Percentiles rank a stretch among this genome's conserved stretches.
phyloP scores from a whole-genome alignment of 1,140 invertebrate species.

The Lysiphlebus fabarum region DNA sequence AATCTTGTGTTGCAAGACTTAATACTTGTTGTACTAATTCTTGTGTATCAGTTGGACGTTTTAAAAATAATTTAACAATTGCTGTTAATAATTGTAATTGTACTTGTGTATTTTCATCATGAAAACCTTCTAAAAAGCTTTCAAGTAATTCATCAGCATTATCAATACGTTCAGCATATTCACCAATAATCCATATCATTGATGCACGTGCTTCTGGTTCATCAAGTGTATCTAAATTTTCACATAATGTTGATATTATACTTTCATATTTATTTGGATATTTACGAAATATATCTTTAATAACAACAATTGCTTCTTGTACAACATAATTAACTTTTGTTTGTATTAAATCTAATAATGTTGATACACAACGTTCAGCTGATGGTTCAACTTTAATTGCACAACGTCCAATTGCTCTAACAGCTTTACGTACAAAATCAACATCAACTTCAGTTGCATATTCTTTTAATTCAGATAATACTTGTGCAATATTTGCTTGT shows the following conservation, averaged over 20 bases:
- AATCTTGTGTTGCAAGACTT: conserved; percentile 93
- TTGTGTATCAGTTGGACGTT: conserved; percentile 96
- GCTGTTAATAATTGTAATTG: conserved; percentile 95
- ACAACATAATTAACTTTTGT: conserved; percentile 99
- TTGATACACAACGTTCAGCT: conserved; percentile 97
- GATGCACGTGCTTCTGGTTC: conserved; percentile 98
- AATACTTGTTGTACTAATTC: conserved; percentile 94
- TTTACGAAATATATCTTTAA: conserved; percentile 99
- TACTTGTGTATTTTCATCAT: conserved; percentile 99
- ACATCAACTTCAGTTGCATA: conserved; percentile 99
- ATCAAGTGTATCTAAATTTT: conserved; percentile 97
- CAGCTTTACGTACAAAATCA: conserved; percentile 99
- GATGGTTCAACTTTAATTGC: conserved; percentile 99
- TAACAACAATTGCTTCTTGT: conserved; percentile 99
- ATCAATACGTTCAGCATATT: conserved; percentile 98
- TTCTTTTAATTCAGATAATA: conserved; percentile 97
- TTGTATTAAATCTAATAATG: conserved; percentile 97
- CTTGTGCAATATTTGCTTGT: conserved; percentile 97
- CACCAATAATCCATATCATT: conserved; percentile 99
- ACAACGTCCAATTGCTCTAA: conserved; percentile 96
- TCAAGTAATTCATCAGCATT: conserved; percentile 98
- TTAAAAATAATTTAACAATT: conserved; percentile 98
- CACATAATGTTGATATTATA: conserved; percentile 98
- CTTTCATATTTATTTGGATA: conserved; percentile 99
- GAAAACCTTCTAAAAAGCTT: conserved; percentile 98